Evolutionary conservation across 2,888 invertebrate genomes (phyloP), one percentile per base, ranked within the genome.

Genomic region (Andrena haemorrhoa): DNA sequence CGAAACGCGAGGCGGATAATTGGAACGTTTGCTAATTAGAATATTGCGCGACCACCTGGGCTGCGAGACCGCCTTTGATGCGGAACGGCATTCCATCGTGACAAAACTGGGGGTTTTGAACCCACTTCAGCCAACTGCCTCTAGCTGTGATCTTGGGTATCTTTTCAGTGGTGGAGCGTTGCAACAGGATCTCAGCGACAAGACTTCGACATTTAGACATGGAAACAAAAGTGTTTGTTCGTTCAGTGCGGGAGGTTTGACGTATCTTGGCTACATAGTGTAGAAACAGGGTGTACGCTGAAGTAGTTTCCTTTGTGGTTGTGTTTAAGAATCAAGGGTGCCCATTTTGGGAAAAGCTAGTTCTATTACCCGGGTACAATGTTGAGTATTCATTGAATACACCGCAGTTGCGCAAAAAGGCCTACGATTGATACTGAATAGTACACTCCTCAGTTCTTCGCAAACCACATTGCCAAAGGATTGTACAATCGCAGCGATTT

Each of bases 21-120:
- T 92, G 90, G 90, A 86, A 89, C 89, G 90, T 88, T 90, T 89
- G 90, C 89, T 92, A 92, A 92, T 92, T 92, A 89, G 90, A 88
- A 91, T 89, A 89, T 88, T 85, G 49, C 73, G 78, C 83, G 84
- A 78, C 85, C 85, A 87, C 84, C 87, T 86, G 86, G 83, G 70
- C 85, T 60, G 75, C 69, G 78, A 83, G 70, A 10, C 75, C 83
- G 73, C 74, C 80, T 86, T 86, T 86, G 79, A 84, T 63, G 72
- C 75, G 69, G 78, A 78, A 84, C 73, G 71, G 49, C 69, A 61
- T 66, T 76, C 81, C 74, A 31, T 69, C 61, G 74, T 72, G 53
- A 72, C 58, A 51, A 61, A 66, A 64, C 58, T 16, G 10, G 12
- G 12, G 33, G 41, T 29, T 56, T 31, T 23, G 49, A 64, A 35